phyloP scores from a whole-genome alignment of 2,113 vertebrate genomes.

The Cyprinodon variegatus region DNA sequence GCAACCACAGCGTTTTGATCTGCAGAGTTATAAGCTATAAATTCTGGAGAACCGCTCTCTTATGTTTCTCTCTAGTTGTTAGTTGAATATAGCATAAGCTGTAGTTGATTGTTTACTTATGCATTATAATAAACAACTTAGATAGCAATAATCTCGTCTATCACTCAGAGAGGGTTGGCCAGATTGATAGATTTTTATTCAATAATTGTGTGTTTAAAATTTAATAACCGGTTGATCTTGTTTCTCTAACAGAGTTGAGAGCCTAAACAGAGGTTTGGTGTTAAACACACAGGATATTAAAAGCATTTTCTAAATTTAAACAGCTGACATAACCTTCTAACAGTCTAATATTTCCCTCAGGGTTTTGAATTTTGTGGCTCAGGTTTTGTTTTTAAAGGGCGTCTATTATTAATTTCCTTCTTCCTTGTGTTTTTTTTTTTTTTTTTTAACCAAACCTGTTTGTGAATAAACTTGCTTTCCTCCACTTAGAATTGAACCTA shows the following conservation, averaged over 20 bases:
- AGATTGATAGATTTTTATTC: neutral
- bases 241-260: neutral
- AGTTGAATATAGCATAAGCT: no score
- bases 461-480: neutral
- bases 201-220: neutral
- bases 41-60: no score
- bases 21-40: no score
- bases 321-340: neutral
- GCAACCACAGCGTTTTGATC: slow-evolving; percentile 18
- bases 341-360: neutral
- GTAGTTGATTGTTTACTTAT: no score
- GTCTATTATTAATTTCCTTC: neutral
- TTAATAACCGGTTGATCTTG: neutral
- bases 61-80: no score
- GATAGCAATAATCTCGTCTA: no score
- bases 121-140: no score
- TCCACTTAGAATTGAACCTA: neutral
- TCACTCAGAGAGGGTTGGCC: no score
- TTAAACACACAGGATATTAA: neutral
- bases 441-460: neutral
- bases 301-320: no score
- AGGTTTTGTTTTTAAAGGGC: neutral
- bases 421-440: neutral
- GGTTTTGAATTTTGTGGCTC: neutral
- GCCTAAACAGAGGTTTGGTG: neutral